Percentiles rank a stretch among this genome's conserved stretches.
Evolutionary conservation across 1,140 invertebrate species (phyloP).

Genomic region (Batillaria attramentaria): DNA sequence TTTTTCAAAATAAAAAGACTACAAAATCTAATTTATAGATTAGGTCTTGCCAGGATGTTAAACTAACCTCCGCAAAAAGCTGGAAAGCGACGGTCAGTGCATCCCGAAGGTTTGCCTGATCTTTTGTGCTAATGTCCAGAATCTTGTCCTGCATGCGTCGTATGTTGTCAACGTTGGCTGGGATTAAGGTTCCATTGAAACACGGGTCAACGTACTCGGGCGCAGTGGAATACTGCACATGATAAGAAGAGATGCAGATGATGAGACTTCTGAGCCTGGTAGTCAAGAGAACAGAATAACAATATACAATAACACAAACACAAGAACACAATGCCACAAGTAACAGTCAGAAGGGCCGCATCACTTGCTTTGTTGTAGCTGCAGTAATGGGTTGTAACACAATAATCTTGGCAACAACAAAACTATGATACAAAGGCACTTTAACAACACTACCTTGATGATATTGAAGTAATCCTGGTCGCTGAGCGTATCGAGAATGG

Average conservation of each 20-base stretch:
- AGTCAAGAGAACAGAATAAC: too few species aligned
- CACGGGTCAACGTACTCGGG: slow-evolving; percentile 76
- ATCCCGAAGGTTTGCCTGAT: slow-evolving; percentile 95
- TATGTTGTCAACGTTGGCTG: slow-evolving; percentile 91
- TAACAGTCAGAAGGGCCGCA: too few species aligned
- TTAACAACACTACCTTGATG: slow-evolving; percentile 81
- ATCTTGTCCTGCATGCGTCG: slow-evolving; percentile 70
- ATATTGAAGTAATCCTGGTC: slow-evolving; percentile 99
- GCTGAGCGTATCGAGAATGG: slow-evolving; percentile 94
- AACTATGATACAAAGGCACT: too few species aligned
- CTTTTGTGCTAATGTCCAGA: slow-evolving; percentile 67
- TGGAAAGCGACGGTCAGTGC: slow-evolving; percentile 93
- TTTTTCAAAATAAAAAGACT: too few species aligned
- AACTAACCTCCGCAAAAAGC: slow-evolving; percentile 81
- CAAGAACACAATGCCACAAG: too few species aligned
- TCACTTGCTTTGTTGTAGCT: too few species aligned
- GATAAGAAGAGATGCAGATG: neutral
- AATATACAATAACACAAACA: too few species aligned
- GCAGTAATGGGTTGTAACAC: too few species aligned
- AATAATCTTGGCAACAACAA: too few species aligned
- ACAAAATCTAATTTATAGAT: neutral
- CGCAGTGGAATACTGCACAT: slow-evolving; percentile 61
- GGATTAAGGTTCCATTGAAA: slow-evolving; percentile 85
- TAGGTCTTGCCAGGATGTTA: neutral
- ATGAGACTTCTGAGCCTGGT: too few species aligned